These are phyloP conservation scores for Megamerina dolium DNA, from an alignment of 2,888 invertebrate genomes.

Conservation along the genomic window DNA sequence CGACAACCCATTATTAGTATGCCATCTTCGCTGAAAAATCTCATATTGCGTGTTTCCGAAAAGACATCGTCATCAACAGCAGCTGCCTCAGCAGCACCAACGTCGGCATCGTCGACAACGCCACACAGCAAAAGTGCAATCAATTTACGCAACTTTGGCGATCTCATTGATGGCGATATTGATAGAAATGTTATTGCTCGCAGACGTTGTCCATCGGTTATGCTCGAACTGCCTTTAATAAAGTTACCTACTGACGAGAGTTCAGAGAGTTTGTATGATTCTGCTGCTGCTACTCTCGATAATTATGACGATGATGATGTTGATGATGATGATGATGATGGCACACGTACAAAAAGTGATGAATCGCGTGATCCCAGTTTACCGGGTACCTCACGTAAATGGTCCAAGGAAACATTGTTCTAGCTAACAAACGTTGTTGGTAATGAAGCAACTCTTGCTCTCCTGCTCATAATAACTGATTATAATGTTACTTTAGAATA, in stretches of 20 bases:
- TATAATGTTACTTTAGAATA: conserved; percentile 17
- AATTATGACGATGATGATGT: conserved; percentile 1
- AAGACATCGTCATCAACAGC: conserved; percentile 4
- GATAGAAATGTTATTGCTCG: background rate
- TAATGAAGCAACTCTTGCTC: conserved; percentile 39
- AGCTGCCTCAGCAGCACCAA: conserved; percentile 2
- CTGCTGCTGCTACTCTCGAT: conserved; percentile 11
- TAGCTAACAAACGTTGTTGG: conserved; percentile 51
- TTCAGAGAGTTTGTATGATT: conserved; percentile 23
- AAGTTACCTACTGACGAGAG: conserved; percentile 41
- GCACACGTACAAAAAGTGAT: conserved; percentile 28
- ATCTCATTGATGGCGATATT: background rate
- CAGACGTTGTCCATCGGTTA: conserved; percentile 38
- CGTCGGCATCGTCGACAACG: conserved; percentile 8
- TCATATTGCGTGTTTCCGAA: conserved; percentile 36
- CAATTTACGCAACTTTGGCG: conserved; percentile 27
- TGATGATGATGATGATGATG: conserved; percentile 22
- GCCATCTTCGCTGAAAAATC: conserved; percentile 42
- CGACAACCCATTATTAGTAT: conserved; percentile 38
- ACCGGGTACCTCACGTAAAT: conserved; percentile 50
- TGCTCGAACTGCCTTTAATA: conserved; percentile 48
- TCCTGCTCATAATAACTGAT: conserved; percentile 25
- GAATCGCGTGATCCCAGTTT: conserved; percentile 44
- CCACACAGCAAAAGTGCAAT: conserved; percentile 24
- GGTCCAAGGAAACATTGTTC: conserved; percentile 77